Base-by-base conservation (phyloP, 64 coral and sea anemone genomes). In the Montipora sp. region DNA sequence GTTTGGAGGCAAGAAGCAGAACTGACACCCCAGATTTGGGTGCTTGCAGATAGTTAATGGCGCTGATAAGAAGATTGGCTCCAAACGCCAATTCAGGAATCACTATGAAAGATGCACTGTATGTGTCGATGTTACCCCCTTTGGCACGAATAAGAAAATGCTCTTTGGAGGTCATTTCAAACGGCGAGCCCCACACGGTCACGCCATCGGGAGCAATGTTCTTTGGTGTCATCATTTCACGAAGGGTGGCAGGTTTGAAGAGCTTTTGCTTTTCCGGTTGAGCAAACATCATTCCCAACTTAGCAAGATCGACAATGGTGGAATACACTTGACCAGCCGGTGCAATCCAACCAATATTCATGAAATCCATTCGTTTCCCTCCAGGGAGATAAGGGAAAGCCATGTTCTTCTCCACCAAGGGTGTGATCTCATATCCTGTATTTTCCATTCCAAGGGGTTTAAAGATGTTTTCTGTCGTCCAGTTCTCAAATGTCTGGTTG, bases 311-410 rank as follows among this genome's bases (percentile, higher is more conserved):
- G 22, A 22, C 48, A 12, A 82, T 36, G 0, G 88, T 87, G 11
- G 93, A 95, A 51, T 95, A 91, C 73, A 95, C 91, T 14, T 80
- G 44, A 51, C 81, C 93, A 11, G 91, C 88, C 1, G 93, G 93
- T 0, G 14, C 89, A 24, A 63, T 48, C 88, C 93, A 95, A 23
- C 93, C 93, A 20, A 95, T 45, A 8, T 90, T 71, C 88, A 80
- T 74, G 11, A 91, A 90, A 14, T 88, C 88, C 15, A 91, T 27
- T 15, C 48, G 24, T 21, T 72, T 70, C 23, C 74, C 82, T 46
- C 79, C 80, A 20, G 74, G 73, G 48, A 7, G 1, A 53, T 95
- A 67, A 27, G 93, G 93, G 24, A 85, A 83, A 2, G 90, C 90
- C 83, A 87, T 87, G n/a, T 92, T 77, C 21, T 77, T 83, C 71